Base-by-base conservation (phyloP, 2,888 invertebrate species). In the Leptinotarsa haldemani region DNA sequence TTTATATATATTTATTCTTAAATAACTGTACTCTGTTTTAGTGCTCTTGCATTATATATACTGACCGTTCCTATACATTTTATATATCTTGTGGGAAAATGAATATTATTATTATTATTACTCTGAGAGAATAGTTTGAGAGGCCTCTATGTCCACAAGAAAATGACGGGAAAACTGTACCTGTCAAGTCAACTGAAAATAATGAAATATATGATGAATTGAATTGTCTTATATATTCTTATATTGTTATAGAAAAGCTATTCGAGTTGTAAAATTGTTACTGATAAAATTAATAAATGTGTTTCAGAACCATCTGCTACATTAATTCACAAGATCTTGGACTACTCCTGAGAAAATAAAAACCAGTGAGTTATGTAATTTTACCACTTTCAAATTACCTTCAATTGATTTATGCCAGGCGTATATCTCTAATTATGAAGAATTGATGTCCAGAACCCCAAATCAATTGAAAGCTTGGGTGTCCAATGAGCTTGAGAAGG, bases 391-490 rank as follows among this genome's bases (percentile, higher is more conserved):
- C 65, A 65, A 65, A 65, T 65, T 46, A 46, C 47, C 65, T n/a
- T 65, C 65, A 65, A 65, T 65, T 65, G 65, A 65, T 30, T 13
- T 65, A 40, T 65, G 65, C 46, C 65, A 65, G 65, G n/a, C 47
- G 13, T 40, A 47, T n/a, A 65, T 46, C 64, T 65, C 40, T 65
- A 65, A 16, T 40, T 40, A 65, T 65, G 65, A 65, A 65, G 65
- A 65, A 65, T 46, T 65, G 65, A 16, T 40, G 65, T 40, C n/a
- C 65, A 65, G 65, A 65, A 65, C 65, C 13, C 40, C 47, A 16
- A 65, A 65, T 65, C 65, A 65, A 65, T 65, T 65, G 46, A 65
- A 65, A 65, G 47, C 65, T 40, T 65, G 65, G 65, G 65, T 65
- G 46, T 65, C 47, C 30, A 65, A 65, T 65, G 65, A 65, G 46